Base-by-base conservation (phyloP, 2,888 invertebrate species). In the Muschampia plurimacula region DNA sequence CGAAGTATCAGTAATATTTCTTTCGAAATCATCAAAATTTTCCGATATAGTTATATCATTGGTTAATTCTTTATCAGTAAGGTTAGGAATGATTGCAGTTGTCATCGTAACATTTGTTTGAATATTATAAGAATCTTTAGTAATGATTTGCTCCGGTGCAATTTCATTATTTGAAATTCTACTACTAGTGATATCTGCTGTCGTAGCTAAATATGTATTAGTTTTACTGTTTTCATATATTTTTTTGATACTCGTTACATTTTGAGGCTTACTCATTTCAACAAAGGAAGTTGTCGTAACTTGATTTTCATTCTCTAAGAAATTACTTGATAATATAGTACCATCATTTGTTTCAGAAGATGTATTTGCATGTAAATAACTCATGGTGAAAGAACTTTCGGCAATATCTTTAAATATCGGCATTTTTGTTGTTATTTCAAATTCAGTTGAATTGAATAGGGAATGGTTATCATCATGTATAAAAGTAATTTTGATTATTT, bases 351-450 rank as follows among this genome's bases (percentile, higher is more conserved):
- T 39, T 22, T 44, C 57, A 7, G 57, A 13, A n/a, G 15, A 15
- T 44, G 28, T 36, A 39, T 36, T 72, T 46, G 22, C 22, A 55
- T 46, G 63, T 7, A 8, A 13, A 36, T 60, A 46, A 12, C 22
- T 72, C 22, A 15, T 39, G 22, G 39, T 41, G 8, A 46, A 67
- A 39, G 44, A 64, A 52, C 44, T 63, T 62, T 70, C 67, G 59
- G 69, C 67, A 32, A 77, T 74, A 57, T 85, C 84, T 63, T 84
- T 80, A 64, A 84, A 83, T 59, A 81, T 72, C 5, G 90, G 89
- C 59, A 82, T 75, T 81, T 84, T 86, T 2, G 93, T 92, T 1
- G 90, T 88, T 12, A 89, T 76, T 80, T 90, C 90, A 75, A 87
- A 83, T 59, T 83, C 80, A 15, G 81, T 82, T 9, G 84, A 80